Base-by-base conservation (phyloP, 2,797 vertebrate species). In the Acanthiza pusilla region DNA sequence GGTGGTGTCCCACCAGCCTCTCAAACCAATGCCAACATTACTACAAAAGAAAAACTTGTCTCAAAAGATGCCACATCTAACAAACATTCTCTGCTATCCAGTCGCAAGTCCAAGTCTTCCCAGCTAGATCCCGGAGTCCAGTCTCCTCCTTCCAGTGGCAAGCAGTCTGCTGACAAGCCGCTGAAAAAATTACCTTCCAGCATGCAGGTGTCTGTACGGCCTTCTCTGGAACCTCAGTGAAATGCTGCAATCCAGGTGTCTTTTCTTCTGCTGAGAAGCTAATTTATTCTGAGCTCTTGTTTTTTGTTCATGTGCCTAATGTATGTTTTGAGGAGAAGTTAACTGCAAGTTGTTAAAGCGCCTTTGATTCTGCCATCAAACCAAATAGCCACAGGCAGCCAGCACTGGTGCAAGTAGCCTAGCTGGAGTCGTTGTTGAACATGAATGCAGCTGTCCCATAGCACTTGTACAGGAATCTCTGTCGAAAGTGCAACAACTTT, bases 91-190 rank as follows among this genome's bases (percentile, higher is more conserved):
- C 98, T 99, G 21, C 97, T 99, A 79, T 97, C 98, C 40, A 96
- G 98, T 79, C 98, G 98, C 97, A 99, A 98, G 97, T 98, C 98
- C 81, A 99, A 99, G 99, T 99, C 99, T 98, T 99, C 99, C 98
- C 97, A 93, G 97, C 79, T 98, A 13, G 99, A 98, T 87, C 96
- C 97, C 13, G 97, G 97, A 95, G 96, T 97, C 84, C 98, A 98
- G 93, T 97, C 98, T 66, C 98, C 98, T 71, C 98, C 99, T 78
- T 68, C 98, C n/a, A 98, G 98, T 22, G 98, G 98, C 96, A 99
- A 98, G 97, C 99, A 98, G 96, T 94, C 98, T 83, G 94, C 97
- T 8, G 98, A 99, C 91, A 99, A 98, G 97, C 98, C 99, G 22
- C 98, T 98, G 95, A 98, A 98, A 97, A 99, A 98, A 91, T 98